Conservation (phyloP, 2,797 vertebrate species). For the Lemur catta region DNA sequence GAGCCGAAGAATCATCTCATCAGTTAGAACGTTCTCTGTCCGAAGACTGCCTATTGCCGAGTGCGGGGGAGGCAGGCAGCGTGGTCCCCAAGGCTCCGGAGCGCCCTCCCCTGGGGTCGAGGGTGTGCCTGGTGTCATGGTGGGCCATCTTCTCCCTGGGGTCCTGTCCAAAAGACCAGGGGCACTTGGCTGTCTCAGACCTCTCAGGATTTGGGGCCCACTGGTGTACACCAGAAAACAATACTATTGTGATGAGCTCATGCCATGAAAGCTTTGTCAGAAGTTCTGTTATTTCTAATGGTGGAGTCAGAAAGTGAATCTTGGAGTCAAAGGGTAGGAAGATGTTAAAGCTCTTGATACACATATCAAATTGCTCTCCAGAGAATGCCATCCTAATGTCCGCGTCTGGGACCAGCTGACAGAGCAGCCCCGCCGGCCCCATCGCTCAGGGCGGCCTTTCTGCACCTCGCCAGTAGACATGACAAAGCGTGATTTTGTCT, state of each 20-base stretch:
- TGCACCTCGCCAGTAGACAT: background rate
- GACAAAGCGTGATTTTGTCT: background rate
- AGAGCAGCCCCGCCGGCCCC: accelerated
- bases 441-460: too few species aligned
- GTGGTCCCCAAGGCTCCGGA: background rate
- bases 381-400: background rate
- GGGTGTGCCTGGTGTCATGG: background rate
- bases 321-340: background rate
- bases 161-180: background rate
- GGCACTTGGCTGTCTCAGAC: background rate
- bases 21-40: background rate
- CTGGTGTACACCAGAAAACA: background rate
- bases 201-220: background rate
- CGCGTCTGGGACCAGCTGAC: background rate
- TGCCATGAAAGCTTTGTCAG: background rate
- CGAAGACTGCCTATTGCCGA: background rate
- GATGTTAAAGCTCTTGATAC: background rate
- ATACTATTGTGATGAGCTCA: background rate
- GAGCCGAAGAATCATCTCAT: background rate
- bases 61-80: background rate
- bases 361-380: background rate
- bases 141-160: background rate
- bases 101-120: background rate
- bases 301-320: background rate
- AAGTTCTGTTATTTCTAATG: background rate